Evolutionary conservation across 2,113 vertebrate species (phyloP), one percentile per base, ranked within the genome.

Genomic region (Oncorhynchus tshawytscha): DNA sequence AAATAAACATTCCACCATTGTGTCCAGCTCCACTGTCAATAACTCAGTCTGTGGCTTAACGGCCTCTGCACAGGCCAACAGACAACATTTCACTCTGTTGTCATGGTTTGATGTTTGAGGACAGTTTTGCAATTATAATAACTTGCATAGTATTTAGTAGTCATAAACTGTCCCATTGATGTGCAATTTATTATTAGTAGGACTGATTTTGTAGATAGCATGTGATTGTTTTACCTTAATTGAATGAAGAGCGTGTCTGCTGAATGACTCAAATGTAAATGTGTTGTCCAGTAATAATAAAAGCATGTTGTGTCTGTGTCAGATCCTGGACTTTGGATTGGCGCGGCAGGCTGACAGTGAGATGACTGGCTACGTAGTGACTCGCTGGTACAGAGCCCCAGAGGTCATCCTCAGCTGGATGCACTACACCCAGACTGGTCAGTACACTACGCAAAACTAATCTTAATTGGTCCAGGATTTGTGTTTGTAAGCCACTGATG

Each of bases 321-420:
- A 99, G 98, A 99, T 99, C 80, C 86, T 99, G 90, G 98, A 99
- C 91, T 99, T 99, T 24, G 98, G 97, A 3, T 85, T 99, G 88
- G 97, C 97, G 0, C 93, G 98, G 77, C 97, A 98, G 79, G 92
- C 97, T 1, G 98, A 99, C 92, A 97, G 91, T 4, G 96, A 99
- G 91, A 99, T 99, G 98, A 99, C 97, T 0, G 98, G 98, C 0
- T 99, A 99, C 0, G 98, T 99, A 84, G 97, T 99, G 78, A 99
- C 98, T 13, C 95, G 97, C 64, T 99, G 97, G 97, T 99, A 99
- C 92, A 92, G 97, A 87, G 97, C 98, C 0, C 97, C 98, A 0
- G 98, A 99, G 88, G 96, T 99, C 90, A 99, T 99, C 78, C 94
- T 99, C 73, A 99, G 93, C 81, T 99, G 98, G 98, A 99, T 97